Evolutionary conservation across 2,888 invertebrate species (phyloP).

Genomic region (Branchipolynoe longqiensis): DNA sequence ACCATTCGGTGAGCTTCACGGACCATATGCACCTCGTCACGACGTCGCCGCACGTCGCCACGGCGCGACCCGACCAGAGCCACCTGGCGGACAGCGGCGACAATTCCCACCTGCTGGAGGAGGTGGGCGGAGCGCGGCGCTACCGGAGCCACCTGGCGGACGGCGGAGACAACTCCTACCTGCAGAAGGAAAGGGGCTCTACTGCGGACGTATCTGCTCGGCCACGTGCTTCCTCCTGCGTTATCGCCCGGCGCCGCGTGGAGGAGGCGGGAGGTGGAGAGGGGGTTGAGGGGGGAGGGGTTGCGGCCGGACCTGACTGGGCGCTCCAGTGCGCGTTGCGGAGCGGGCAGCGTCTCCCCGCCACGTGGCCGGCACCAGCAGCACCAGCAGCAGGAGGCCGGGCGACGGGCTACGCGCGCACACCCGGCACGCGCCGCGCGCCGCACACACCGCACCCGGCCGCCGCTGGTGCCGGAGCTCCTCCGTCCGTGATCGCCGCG

Average conservation of each 20-base stretch:
- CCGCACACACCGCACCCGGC: background rate
- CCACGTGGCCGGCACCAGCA: background rate
- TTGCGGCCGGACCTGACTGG: slow-evolving; percentile 11
- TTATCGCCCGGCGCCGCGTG: too few species aligned
- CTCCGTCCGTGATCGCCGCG: too few species aligned
- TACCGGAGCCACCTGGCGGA: background rate
- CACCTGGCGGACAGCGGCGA: background rate
- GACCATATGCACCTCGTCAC: slow-evolving; percentile 30
- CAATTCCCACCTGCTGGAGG: background rate
- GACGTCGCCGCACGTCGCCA: slow-evolving; percentile 29
- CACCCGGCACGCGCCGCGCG: background rate
- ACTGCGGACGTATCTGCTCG: background rate
- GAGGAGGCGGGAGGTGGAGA: slow-evolving; percentile 9
- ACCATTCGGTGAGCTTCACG: slow-evolving; percentile 47
- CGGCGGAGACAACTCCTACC: background rate
- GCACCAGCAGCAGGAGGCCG: background rate
- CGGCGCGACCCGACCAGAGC: background rate
- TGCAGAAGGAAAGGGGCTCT: background rate
- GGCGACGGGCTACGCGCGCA: background rate
- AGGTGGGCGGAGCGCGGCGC: background rate
- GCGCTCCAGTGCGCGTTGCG: background rate
- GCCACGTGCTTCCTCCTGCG: slow-evolving; percentile 10
- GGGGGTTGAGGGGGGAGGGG: background rate
- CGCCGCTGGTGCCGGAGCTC: background rate
- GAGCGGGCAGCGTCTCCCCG: background rate